These are phyloP conservation scores for Tineola bisselliella DNA, from an alignment of 2,888 invertebrate species.

Conservation along the genomic window DNA sequence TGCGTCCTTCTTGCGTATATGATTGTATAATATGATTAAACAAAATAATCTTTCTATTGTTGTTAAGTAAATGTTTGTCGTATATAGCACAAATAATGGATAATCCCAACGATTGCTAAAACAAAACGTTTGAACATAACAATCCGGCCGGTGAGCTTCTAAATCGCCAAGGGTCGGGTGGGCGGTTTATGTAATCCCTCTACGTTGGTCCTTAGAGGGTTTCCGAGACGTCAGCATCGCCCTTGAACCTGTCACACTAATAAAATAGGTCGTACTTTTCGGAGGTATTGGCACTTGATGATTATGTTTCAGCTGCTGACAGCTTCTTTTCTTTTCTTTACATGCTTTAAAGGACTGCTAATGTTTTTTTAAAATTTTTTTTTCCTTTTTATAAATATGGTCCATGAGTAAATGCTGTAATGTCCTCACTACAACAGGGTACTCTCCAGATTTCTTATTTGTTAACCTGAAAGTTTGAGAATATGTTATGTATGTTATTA, in stretches of 20 bases:
- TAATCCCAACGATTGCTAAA: constrained; percentile 3
- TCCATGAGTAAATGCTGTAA: too few species aligned
- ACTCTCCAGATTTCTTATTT: too few species aligned
- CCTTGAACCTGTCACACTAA: constrained; percentile 2
- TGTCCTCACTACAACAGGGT: too few species aligned
- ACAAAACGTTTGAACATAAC: background rate
- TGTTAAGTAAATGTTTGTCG: too few species aligned
- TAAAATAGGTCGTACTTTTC: background rate
- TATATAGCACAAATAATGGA: background rate
- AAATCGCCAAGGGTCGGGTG: background rate
- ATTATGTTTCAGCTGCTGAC: background rate
- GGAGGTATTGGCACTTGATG: background rate
- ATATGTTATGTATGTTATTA: too few species aligned
- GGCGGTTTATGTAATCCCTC: background rate
- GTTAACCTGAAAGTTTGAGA: too few species aligned
- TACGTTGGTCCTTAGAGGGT: background rate
- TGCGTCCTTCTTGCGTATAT: too few species aligned
- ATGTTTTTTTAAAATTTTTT: too few species aligned
- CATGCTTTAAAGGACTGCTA: too few species aligned
- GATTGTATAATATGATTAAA: too few species aligned
- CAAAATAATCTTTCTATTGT: too few species aligned
- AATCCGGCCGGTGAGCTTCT: constrained; percentile 2
- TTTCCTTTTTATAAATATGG: too few species aligned
- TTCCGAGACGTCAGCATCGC: background rate
- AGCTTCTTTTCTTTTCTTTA: background rate